These are phyloP conservation scores for Tanypteryx hageni DNA, from an alignment of 2,888 invertebrate genomes.

Conservation along the genomic window DNA sequence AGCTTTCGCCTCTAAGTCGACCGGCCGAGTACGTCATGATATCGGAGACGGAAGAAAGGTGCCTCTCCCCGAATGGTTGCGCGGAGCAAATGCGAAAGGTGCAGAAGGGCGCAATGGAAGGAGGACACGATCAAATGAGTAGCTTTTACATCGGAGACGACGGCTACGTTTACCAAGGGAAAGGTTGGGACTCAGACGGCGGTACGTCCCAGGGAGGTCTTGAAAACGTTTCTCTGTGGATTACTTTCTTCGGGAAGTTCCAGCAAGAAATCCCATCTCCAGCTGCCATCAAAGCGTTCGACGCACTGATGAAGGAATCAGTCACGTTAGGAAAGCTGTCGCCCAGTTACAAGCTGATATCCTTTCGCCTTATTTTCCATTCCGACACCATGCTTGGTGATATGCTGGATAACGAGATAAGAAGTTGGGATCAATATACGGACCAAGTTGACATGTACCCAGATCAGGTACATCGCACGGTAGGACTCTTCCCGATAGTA, in stretches of 20 bases:
- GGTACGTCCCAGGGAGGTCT: neutral
- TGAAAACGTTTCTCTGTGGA: neutral
- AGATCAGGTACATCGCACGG: neutral
- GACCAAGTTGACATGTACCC: neutral
- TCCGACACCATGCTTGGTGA: neutral
- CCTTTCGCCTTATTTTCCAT: neutral
- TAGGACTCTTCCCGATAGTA: neutral
- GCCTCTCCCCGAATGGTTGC: too few species aligned
- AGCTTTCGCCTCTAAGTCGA: too few species aligned
- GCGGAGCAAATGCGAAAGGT: too few species aligned
- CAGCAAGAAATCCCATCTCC: neutral
- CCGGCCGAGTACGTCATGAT: too few species aligned
- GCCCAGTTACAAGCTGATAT: neutral
- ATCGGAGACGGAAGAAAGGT: too few species aligned
- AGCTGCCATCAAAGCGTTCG: neutral
- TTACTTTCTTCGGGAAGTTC: neutral
- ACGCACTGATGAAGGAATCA: neutral
- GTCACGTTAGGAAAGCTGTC: neutral
- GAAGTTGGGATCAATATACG: neutral
- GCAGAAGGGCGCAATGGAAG: too few species aligned
- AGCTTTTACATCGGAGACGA: slow-evolving; percentile 50
- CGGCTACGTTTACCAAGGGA: slow-evolving; percentile 32
- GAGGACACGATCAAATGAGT: too few species aligned
- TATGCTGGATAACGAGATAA: too few species aligned
- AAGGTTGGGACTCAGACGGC: neutral